phyloP scores from a whole-genome alignment of 2,888 invertebrate genomes.

The Reticulitermes lucifugus region DNA sequence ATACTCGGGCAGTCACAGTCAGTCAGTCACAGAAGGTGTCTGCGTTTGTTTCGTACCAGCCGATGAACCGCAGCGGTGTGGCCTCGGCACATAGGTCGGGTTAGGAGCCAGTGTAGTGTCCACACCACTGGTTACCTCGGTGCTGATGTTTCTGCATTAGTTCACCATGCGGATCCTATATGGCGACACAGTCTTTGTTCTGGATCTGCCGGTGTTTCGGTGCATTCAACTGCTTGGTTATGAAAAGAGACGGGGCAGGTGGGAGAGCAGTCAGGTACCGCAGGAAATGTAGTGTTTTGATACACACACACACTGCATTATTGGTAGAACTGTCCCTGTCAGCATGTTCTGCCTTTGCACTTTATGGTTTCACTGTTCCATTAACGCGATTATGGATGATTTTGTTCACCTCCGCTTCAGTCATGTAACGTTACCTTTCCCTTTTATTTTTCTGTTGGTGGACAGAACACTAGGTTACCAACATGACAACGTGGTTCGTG shows the following conservation, averaged over 20 bases:
- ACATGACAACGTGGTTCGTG: background rate
- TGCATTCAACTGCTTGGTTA: background rate
- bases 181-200: background rate
- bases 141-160: too few relatives aligned
- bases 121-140: too few relatives aligned
- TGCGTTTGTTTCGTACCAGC: too few relatives aligned
- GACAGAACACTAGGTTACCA: background rate
- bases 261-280: background rate
- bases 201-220: background rate
- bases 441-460: background rate
- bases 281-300: background rate
- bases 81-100: too few relatives aligned
- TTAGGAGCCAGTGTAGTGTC: too few relatives aligned
- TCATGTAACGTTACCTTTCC: background rate
- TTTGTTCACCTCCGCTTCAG: background rate
- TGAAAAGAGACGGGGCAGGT: too few relatives aligned
- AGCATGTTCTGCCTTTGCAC: background rate
- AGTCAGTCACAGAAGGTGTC: too few relatives aligned
- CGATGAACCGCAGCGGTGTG: too few relatives aligned
- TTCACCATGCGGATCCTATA: too few relatives aligned
- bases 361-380: slow-evolving; percentile 21
- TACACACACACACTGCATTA: background rate
- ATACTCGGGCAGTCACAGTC: too few relatives aligned
- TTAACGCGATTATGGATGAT: slow-evolving; percentile 22
- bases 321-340: background rate